Evolutionary conservation across 2,113 vertebrate species (phyloP).

Genomic region (Cyprinodon tularosa): DNA sequence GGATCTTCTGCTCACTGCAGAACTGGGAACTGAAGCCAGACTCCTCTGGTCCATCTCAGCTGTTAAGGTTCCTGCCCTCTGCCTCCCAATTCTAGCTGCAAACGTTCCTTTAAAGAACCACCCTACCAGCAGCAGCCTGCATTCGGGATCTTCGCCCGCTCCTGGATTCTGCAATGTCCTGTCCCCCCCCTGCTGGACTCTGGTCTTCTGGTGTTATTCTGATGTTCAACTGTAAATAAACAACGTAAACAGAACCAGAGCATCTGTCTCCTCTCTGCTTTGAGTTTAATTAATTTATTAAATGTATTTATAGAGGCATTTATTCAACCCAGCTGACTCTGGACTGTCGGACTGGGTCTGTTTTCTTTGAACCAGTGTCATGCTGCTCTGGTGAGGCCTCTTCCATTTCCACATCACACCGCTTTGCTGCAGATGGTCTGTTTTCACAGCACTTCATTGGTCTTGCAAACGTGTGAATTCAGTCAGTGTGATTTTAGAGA

Average conservation of each 20-base stretch:
- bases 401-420: not conserved
- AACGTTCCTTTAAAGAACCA: not conserved
- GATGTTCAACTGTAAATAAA: conserved; percentile 49
- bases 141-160: too few species aligned
- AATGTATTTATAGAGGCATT: not conserved
- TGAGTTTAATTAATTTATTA: not conserved
- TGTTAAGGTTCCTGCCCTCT: not conserved
- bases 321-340: too few species aligned
- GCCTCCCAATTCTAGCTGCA: not conserved
- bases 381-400: not conserved
- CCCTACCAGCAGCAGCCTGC: not conserved
- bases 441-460: not conserved
- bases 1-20: not conserved
- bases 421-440: not conserved
- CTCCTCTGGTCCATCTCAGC: not conserved
- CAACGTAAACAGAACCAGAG: conserved; percentile 2
- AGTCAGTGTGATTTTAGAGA: not conserved
- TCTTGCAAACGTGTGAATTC: not conserved
- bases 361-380: not conserved
- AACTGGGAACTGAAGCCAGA: not conserved
- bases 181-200: not conserved
- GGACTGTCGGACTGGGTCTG: not conserved
- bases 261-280: not conserved
- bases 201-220: conserved; percentile 5
- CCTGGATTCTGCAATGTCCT: too few species aligned